Base-by-base conservation (phyloP, 1,140 invertebrate species). In the Ctenoplectra terminalis region DNA sequence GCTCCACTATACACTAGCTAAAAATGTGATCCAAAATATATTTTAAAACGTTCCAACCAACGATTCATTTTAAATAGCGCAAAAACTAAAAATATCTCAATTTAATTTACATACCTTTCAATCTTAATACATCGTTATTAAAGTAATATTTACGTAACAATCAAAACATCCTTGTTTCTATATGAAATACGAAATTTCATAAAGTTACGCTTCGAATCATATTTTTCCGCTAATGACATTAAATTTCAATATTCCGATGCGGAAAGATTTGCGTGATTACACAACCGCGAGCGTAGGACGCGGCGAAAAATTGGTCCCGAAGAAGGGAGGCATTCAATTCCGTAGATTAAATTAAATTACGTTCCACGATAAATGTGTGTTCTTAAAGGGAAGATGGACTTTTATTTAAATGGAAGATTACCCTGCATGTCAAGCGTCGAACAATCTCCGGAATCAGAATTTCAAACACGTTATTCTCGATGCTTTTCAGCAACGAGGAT, bases 371-470 rank as follows among this genome's bases (percentile, higher is more conserved):
- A 61, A 63, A 74, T 52, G 43, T 63, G 31, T 74, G 43, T 40
- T 3, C 31, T 74, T 72, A 60, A 58, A 60, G 37, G 37, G 54
- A 7, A 58, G 1, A 40, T 34, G 13, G 7, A 63, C 9, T 9
- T 74, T 40, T 63, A 63, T 63, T 84, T 84, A 83, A 84, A 63
- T 37, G n/a, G 46, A 60, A 83, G 52, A 73, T 70, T 79, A 60
- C 29, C 37, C 34, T 52, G 50, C 46, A 58, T 72, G 52, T 58
- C 81, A 46, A 52, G 37, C 66, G 46, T 79, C 63, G 40, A 11
- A 15, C 60, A 46, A 60, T 23, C 37, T n/a, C 43, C 58, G 58
- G 8, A 83, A 83, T 83, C 81, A 73, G 81, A 83, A 84, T 83
- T 78, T 78, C 60, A 78, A 84, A 56, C 74, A 40, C 34, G 66